Evolutionary conservation across 1,140 invertebrate species (phyloP), one percentile per base, ranked within the genome.

Genomic region (Tetramorium parvispinum): DNA sequence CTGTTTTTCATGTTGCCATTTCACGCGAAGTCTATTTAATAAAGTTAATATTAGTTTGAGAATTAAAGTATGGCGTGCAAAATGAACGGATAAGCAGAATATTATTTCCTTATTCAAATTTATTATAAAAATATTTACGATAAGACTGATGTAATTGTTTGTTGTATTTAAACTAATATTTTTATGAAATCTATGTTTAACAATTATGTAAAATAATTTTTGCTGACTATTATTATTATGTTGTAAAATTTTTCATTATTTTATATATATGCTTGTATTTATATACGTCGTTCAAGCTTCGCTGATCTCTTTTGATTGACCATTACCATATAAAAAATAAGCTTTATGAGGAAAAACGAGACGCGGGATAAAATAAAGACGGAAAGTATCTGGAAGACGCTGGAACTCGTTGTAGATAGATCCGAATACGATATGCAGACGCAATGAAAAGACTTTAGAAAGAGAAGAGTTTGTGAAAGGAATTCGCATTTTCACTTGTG

Each of bases 371-470:
- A 27, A 59, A 73, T 59, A 73, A 82, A 73, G 53, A 73, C 21
- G 55, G 24, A 73, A 66, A 55, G 49, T 55, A 40, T 21, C 46
- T 70, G 13, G 18, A 8, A 63, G 21, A 37, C 32, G 51, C 75
- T 8, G 76, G 49, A 32, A 43, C 53, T 75, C 8, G 24, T 53
- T 57, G 55, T 77, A 88, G 91, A 86, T 85, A 91, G 91, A 92
- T 92, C 76, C 85, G 85, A 91, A 92, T 93, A 92, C 85, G 92
- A 93, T 92, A 93, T 92, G 92, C 92, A 92, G 65, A 51, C 55
- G 43, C 70, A 70, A 68, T 86, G 37, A 87, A 88, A 88, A 86
- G 82, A 61, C 78, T 57, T 57, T 75, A 49, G 53, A 68, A 86
- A 82, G 82, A 65, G 43, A 51, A 63, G 55, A 57, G 51, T 37